phyloP scores from a whole-genome alignment of 1,140 invertebrate genomes.

The Drosophila sechellia region DNA sequence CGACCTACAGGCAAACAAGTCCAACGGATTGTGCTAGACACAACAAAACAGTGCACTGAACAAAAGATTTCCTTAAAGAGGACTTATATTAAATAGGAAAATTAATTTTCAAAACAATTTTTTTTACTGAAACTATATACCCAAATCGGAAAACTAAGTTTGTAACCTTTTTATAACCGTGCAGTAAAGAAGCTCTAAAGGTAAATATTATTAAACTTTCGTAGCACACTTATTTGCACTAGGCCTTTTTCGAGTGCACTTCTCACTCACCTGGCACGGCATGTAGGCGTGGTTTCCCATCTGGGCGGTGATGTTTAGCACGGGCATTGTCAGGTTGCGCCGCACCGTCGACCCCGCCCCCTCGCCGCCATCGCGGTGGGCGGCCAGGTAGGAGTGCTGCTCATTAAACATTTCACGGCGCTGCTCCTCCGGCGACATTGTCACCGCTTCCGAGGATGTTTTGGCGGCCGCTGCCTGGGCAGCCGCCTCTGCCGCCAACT shows the following conservation, averaged over 20 bases:
- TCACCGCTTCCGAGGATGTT: conserved; percentile 49
- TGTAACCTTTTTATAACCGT: too few relatives aligned
- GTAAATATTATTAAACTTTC: background rate
- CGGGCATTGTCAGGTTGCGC: conserved; percentile 73
- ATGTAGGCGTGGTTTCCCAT: conserved; percentile 93
- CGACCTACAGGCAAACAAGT: conserved; percentile 1
- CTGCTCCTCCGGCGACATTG: conserved; percentile 65
- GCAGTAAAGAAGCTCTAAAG: too few relatives aligned
- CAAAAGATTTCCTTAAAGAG: too few relatives aligned
- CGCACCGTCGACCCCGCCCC: conserved; percentile 36
- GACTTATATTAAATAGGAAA: too few relatives aligned
- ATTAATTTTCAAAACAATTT: too few relatives aligned
- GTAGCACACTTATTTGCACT: background rate
- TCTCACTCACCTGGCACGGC: conserved; percentile 90
- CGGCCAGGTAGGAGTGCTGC: conserved; percentile 72
- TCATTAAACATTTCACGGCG: conserved; percentile 69
- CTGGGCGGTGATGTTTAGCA: conserved; percentile 92
- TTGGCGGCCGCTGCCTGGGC: conserved; percentile 9
- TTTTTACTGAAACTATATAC: background rate
- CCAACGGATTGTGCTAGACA: conserved; percentile 2
- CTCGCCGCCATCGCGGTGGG: conserved; percentile 31
- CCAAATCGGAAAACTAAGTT: too few relatives aligned
- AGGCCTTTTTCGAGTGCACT: background rate
- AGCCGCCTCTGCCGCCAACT: conserved; percentile 29
- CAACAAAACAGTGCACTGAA: conserved; percentile 3